Percentiles rank a stretch among this genome's conserved stretches.
Evolutionary conservation across 1,140 invertebrate species (phyloP).

Genomic region (Zaprionus ornatus): DNA sequence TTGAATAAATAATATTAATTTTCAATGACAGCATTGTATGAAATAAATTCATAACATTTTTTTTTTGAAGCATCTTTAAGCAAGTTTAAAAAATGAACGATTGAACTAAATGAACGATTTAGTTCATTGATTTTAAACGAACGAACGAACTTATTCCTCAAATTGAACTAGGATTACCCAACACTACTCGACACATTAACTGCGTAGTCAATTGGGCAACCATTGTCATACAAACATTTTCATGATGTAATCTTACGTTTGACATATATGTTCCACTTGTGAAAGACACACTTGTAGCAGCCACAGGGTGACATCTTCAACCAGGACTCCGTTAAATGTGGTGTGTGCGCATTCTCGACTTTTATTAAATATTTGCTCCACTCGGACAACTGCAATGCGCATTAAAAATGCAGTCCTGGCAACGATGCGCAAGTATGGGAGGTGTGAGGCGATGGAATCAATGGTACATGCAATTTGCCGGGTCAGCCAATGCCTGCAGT

Average conservation of each 20-base stretch:
- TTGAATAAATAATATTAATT: too few species aligned
- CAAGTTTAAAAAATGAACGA: too few species aligned
- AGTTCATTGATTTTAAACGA: too few species aligned
- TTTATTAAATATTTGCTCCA: slow-evolving; percentile 68
- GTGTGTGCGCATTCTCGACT: slow-evolving; percentile 49
- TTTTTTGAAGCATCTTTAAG: too few species aligned
- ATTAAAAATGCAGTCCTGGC: slow-evolving; percentile 67
- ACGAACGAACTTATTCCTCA: too few species aligned
- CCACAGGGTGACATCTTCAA: not conserved
- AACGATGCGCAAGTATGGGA: slow-evolving; percentile 21
- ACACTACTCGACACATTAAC: too few species aligned
- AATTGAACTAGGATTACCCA: too few species aligned
- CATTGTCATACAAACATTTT: too few species aligned
- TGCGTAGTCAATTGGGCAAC: too few species aligned
- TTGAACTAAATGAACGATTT: too few species aligned
- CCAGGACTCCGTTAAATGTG: slow-evolving; percentile 14
- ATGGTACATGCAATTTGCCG: slow-evolving; percentile 66
- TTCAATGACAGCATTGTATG: too few species aligned
- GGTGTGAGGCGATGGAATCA: slow-evolving; percentile 63
- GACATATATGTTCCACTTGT: not conserved
- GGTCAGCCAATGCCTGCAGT: slow-evolving; percentile 58
- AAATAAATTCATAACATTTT: too few species aligned
- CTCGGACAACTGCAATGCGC: slow-evolving; percentile 64
- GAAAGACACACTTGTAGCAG: not conserved
- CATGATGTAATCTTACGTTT: not conserved